These are phyloP conservation scores for Athene noctua DNA, from an alignment of 2,113 vertebrate genomes.

Conservation along the genomic window DNA sequence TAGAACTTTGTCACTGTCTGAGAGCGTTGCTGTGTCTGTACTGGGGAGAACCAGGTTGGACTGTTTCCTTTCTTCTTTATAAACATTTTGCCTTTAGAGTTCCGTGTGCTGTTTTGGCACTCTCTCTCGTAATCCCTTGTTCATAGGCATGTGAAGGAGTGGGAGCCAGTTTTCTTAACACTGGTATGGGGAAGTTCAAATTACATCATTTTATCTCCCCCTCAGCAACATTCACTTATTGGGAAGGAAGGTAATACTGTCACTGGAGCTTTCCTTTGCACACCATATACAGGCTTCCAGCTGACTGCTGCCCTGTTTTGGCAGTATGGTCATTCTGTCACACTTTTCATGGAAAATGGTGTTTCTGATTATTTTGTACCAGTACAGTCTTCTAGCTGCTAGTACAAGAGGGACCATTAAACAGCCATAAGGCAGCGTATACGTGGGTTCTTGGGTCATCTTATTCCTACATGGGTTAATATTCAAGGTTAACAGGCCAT, in stretches of 20 bases:
- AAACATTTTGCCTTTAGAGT: neutral
- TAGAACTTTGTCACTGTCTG: neutral
- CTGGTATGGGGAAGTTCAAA: neutral
- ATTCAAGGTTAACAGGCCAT: neutral
- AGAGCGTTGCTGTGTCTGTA: neutral
- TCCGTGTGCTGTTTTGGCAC: fast-evolving
- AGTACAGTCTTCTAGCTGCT: neutral
- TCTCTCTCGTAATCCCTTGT: neutral
- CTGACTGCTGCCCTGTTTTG: neutral
- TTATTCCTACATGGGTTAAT: neutral
- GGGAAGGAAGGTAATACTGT: neutral
- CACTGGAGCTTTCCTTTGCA: neutral
- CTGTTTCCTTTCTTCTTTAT: neutral
- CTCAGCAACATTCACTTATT: neutral
- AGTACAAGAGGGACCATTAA: neutral
- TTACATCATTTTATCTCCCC: neutral
- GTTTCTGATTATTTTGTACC: neutral
- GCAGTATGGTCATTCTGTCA: neutral
- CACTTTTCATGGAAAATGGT: neutral
- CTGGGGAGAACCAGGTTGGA: neutral
- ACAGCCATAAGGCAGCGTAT: neutral
- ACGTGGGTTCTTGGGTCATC: neutral
- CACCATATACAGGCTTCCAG: neutral
- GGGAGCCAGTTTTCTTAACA: neutral
- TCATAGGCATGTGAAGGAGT: neutral